Evolutionary conservation across 2,888 invertebrate species (phyloP), one percentile per base, ranked within the genome.

Genomic region (Seira ritae): DNA sequence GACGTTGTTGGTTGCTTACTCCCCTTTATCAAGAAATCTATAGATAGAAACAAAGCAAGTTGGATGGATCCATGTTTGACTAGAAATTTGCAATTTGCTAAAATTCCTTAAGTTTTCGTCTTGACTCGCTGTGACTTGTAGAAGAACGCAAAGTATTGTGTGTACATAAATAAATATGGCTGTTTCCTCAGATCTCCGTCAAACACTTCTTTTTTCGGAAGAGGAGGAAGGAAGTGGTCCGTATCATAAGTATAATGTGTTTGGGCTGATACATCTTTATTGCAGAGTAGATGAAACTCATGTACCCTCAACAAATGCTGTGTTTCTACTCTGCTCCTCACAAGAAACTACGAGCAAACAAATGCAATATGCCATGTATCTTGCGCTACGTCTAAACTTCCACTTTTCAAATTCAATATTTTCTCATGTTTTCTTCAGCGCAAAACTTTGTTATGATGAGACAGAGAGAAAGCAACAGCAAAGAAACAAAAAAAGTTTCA

Each of bases 141-240:
- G 62, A 62, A 62, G 19, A 20, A 62, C 62, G 62, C 62, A 20
- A 12, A 55, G 8, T 42, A 8, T 42, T 42, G 42, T 42, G 12
- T 8, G 42, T 50, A n/a, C 50, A 50, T 50, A 15, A 3, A n/a
- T 12, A 42, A 60, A 60, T 60, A 60, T 19, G 12, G 19, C 12
- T 62, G 62, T 12, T 4, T 20, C 12, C 20, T 62, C 20, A 20
- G 62, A 10, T 8, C 55, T 55, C 31, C 31, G 31, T 31, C 15
- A 50, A 12, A 62, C 4, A 62, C 20, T 50, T 62, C 62, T 20
- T 62, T 60, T n/a, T 62, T 31, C 22, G 10, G 62, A 22, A 62
- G 55, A 55, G 55, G n/a, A n/a, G 62, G 62, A 62, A 62, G 62
- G 62, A 62, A 62, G 62, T 62, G 20, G 20, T 62, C 62, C 22